phyloP scores from a whole-genome alignment of 2,113 vertebrate species.

The Capra hircus region DNA sequence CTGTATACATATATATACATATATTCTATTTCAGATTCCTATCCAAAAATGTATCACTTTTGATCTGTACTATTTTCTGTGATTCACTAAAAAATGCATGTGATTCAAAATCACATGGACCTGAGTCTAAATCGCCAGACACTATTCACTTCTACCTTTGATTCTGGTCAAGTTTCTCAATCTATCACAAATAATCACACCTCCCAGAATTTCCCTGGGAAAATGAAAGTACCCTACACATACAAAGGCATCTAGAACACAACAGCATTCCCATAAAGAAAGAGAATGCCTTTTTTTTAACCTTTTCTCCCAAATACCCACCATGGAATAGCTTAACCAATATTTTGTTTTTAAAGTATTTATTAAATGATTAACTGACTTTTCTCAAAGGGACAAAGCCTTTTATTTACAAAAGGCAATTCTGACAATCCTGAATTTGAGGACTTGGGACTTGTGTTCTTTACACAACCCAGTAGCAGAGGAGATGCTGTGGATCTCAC shows the following conservation, averaged over 20 bases:
- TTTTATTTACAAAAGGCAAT: background rate
- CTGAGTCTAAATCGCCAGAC: fast-evolving
- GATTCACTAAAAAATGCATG: fast-evolving
- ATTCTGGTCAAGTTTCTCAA: background rate
- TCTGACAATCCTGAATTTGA: background rate
- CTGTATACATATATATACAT: background rate
- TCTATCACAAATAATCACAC: background rate
- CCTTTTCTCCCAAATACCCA: background rate
- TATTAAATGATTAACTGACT: background rate
- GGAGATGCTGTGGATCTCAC: background rate
- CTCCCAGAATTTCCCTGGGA: background rate
- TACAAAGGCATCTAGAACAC: background rate
- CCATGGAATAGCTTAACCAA: background rate
- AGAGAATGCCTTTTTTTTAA: background rate
- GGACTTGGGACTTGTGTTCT: background rate
- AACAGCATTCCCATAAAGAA: background rate
- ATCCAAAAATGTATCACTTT: background rate
- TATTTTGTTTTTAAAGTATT: background rate
- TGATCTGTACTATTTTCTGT: background rate
- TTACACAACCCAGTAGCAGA: background rate
- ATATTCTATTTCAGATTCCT: background rate
- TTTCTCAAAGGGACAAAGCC: background rate
- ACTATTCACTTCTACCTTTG: too few relatives aligned
- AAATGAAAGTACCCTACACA: background rate
- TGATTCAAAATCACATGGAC: background rate